A percentile compares a stretch with the other conserved stretches of the same genome.
These are phyloP conservation scores for Heteromurus nitidus DNA, from an alignment of 2,888 invertebrate genomes.

Conservation along the genomic window DNA sequence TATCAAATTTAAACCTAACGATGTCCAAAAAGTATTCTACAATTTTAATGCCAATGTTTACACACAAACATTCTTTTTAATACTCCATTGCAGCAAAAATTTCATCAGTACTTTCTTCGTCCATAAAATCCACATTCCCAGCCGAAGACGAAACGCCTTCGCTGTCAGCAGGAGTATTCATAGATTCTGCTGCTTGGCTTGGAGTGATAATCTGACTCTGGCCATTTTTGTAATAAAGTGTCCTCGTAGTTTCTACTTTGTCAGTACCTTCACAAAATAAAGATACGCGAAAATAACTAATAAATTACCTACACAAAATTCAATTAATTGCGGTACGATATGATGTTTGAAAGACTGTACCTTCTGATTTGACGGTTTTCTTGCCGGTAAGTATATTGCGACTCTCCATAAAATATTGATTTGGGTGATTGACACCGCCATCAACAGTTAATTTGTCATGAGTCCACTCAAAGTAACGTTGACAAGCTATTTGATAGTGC, in stretches of 20 bases:
- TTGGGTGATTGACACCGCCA: constrained; percentile 89
- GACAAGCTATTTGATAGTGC: constrained; percentile 93
- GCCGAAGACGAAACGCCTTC: too few relatives aligned
- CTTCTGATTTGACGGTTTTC: constrained; percentile 59
- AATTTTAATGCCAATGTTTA: too few relatives aligned
- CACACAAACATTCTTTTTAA: too few relatives aligned
- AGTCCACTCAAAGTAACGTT: constrained; percentile 86
- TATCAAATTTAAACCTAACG: too few relatives aligned
- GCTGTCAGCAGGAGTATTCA: too few relatives aligned
- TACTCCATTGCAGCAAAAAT: constrained; percentile 23
- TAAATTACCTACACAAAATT: too few relatives aligned
- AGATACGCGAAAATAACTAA: not conserved
- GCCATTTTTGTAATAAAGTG: constrained; percentile 15
- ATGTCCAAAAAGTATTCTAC: too few relatives aligned
- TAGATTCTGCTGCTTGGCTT: not conserved
- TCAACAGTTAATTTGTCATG: constrained; percentile 81
- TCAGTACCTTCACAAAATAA: not conserved
- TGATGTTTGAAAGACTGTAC: constrained; percentile 25
- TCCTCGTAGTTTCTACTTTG: constrained; percentile 20
- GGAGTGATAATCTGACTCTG: constrained; percentile 18
- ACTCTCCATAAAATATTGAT: constrained; percentile 90
- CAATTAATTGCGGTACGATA: too few relatives aligned
- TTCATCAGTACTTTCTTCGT: constrained; percentile 17
- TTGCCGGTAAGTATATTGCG: constrained; percentile 77
- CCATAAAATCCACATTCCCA: not conserved